phyloP scores from a whole-genome alignment of 2,113 vertebrate genomes.

The Dermatemys mawii region DNA sequence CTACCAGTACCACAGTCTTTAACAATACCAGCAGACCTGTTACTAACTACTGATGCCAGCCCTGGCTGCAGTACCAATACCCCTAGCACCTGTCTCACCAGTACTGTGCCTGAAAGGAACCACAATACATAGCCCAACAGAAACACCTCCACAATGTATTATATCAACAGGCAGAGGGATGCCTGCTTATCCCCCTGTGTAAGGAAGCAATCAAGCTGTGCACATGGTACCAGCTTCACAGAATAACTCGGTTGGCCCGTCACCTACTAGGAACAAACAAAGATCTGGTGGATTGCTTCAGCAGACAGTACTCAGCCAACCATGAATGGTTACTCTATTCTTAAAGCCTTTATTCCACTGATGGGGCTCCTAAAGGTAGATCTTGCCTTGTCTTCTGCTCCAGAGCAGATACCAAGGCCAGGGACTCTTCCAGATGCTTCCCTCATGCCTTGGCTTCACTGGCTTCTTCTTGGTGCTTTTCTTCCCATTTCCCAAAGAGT shows the following conservation, averaged over 20 bases:
- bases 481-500: neutral
- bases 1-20: neutral
- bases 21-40: neutral
- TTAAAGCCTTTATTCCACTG: neutral
- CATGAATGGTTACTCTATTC: neutral
- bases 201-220: neutral
- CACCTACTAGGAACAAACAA: neutral
- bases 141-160: neutral
- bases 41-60: conserved; percentile 17
- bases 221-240: neutral
- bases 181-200: neutral
- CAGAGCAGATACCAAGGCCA: neutral
- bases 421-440: neutral
- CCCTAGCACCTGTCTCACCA: conserved; percentile 6
- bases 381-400: too few relatives aligned
- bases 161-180: neutral
- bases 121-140: conserved; percentile 8
- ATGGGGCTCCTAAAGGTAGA: neutral
- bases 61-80: neutral
- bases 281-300: neutral
- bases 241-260: neutral
- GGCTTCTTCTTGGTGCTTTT: neutral
- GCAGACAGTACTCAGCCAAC: neutral
- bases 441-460: neutral
- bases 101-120: neutral